Evolutionary conservation across 2,888 invertebrate genomes (phyloP).

Genomic region (Philhelius pedissequus): DNA sequence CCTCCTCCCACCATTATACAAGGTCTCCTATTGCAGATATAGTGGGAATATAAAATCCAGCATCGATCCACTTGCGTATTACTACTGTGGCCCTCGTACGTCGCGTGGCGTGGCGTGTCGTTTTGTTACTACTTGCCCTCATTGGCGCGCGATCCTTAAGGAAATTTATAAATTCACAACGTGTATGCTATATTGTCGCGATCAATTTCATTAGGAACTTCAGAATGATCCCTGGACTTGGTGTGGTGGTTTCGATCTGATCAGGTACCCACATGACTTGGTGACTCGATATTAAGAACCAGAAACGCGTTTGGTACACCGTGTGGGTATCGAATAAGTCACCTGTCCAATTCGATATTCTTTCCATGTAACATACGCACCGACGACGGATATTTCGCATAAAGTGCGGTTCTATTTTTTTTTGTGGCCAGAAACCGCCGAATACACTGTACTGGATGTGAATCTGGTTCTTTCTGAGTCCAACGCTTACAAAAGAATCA

Average conservation of each 20-base stretch:
- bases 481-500: conserved; percentile 21
- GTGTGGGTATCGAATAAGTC: conserved; percentile 68
- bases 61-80: conserved; percentile 37
- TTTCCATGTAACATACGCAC: conserved; percentile 42
- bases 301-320: conserved; percentile 60
- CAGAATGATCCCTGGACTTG: conserved; percentile 46
- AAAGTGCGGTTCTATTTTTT: conserved; percentile 54
- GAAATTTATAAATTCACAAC: conserved; percentile 67
- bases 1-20: not conserved
- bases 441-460: not conserved
- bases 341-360: conserved; percentile 66
- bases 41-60: not conserved
- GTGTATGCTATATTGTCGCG: conserved; percentile 69
- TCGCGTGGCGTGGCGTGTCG: not conserved
- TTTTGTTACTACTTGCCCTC: conserved; percentile 32
- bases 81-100: not conserved
- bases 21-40: not conserved
- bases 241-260: not conserved
- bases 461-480: too few species aligned
- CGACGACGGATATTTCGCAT: conserved; percentile 64
- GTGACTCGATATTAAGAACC: not conserved
- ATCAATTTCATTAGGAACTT: conserved; percentile 63
- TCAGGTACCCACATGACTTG: not conserved
- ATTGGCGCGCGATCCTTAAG: conserved; percentile 62
- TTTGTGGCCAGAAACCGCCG: not conserved